Evolutionary conservation across 2,797 vertebrate species (phyloP), one percentile per base, ranked within the genome.

Genomic region (Scarus forsteni): DNA sequence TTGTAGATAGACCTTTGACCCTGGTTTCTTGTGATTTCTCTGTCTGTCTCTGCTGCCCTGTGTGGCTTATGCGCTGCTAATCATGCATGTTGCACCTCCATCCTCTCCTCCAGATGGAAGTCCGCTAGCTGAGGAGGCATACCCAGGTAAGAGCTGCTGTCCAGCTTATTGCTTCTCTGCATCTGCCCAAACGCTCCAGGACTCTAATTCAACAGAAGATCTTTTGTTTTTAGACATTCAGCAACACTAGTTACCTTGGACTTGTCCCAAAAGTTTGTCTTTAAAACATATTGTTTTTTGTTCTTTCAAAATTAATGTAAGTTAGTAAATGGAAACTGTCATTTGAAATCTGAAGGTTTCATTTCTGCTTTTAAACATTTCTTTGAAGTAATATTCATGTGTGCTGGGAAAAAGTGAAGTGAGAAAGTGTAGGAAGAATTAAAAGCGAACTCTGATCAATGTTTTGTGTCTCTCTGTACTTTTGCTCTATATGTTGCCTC

Each of bases 81-180:
- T 94, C 94, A 94, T 95, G 96, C 97, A 94, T 96, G 96, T 97
- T 86, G 92, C 96, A 92, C 88, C 96, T 96, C 95, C 96, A 89
- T 90, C 96, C 95, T 88, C 60, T 91, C 79, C 74, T 97, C 93
- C 96, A 98, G 97, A 98, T 97, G 94, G 95, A 94, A 96, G 94
- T 92, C 94, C 96, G 56, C 60, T 92, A 92, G 88, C 90, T 73
- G 97, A 98, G 94, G 97, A 98, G 90, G 92, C 95, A 67, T 94
- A 93, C 60, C 96, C 97, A 98, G 97, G 98, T 99, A 97, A 93
- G 96, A 94, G 87, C 92, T 85, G 81, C 81, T 77, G 64, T 60
- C 90, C 90, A 85, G 77, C 78, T 88, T 88, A 66, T 77, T 16
- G 87, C 91, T 88, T 79, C 81, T 73, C 53, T 62, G 53, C 34